Evolutionary conservation across 2,113 vertebrate genomes (phyloP).

Genomic region (Corapipo altera): DNA sequence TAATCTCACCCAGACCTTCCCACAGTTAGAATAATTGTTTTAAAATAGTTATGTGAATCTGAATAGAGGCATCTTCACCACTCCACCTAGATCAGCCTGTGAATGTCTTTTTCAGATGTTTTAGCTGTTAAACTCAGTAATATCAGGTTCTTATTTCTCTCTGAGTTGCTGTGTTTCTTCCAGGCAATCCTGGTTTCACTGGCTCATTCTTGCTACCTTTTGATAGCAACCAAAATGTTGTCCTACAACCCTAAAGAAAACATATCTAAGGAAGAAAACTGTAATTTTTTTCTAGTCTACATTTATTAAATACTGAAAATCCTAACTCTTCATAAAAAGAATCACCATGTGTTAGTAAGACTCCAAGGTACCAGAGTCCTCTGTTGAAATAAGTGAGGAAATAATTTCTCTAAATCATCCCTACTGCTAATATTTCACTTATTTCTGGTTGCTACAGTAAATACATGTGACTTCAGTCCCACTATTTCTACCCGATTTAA

Average conservation of each 20-base stretch:
- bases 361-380: background rate
- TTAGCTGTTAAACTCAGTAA: background rate
- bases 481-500: background rate
- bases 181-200: background rate
- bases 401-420: background rate
- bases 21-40: background rate
- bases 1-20: background rate
- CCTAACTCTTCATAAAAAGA: background rate
- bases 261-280: background rate
- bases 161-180: background rate
- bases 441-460: background rate
- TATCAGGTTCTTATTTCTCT: background rate
- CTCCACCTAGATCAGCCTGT: background rate
- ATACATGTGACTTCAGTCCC: fast-evolving
- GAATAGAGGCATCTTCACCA: background rate
- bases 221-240: background rate
- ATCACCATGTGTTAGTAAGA: background rate
- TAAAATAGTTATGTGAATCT: background rate
- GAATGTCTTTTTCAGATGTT: background rate
- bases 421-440: background rate
- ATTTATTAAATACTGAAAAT: background rate
- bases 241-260: background rate
- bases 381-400: background rate
- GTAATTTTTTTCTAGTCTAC: background rate
- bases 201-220: background rate